Base-by-base conservation (phyloP, 2,797 vertebrate species). In the Poeciliopsis infans region DNA sequence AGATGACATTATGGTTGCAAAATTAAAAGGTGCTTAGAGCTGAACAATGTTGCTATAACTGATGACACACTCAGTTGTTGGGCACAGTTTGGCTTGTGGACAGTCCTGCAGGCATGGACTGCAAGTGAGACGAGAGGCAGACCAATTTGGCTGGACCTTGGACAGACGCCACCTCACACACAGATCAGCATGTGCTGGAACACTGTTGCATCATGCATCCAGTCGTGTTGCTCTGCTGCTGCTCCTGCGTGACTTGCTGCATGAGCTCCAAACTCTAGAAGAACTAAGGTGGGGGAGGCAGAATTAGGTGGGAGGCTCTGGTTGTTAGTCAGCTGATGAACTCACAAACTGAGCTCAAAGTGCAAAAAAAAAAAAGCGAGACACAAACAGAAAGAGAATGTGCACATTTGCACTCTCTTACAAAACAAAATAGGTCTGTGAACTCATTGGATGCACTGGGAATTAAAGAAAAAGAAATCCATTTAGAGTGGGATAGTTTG, bases 181-280 rank as follows among this genome's bases (percentile, higher is more conserved):
- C 70, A 53, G 93, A 94, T 93, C 93, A 93, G 94, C 91, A 91
- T 94, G 94, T 93, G 93, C 94, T 91, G 86, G 93, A 93, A 93
- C 88, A 89, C 77, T 46, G 88, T 94, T 95, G 93, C 93, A 90
- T 95, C 93, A 95, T 90, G 88, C 78, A 57, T 88, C 80, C 81
- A 77, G 76, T 88, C 82, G 80, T 90, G 90, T 88, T 85, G 83
- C 88, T 88, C 83, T 71, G 79, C 79, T 72, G 79, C 79, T 72
- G 61, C 91, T 90, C 82, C 83, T 91, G 83, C 78, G 71, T 91
- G 93, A 95, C 88, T 86, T 85, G 84, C 79, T 85, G 88, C 80
- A 81, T 83, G 69, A 79, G 81, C 82, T 92, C 81, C 41, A 85
- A 88, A 88, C 79, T 80, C 75, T 75, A 78, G 74, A 86, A 85